A percentile compares a stretch with the other conserved stretches of the same genome.
Evolutionary conservation across 2,888 invertebrate genomes (phyloP).

Genomic region (Erannis defoliaria): DNA sequence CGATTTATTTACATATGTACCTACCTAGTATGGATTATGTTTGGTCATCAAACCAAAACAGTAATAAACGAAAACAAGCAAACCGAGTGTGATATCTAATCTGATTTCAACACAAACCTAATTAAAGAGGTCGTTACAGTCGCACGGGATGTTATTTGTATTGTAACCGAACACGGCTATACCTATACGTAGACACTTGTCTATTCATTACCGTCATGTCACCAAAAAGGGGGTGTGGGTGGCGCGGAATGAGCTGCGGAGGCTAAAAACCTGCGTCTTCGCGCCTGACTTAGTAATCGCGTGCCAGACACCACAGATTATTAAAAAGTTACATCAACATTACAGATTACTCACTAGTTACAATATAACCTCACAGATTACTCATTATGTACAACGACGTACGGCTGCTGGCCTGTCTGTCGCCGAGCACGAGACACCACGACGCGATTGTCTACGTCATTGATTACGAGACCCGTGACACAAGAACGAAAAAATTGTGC

Average conservation of each 20-base stretch:
- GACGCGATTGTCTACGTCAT: conserved; percentile 49
- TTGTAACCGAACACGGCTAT: conserved; percentile 30
- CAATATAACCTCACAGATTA: conserved; percentile 7
- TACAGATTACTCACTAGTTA: conserved; percentile 11
- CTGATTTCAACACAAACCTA: conserved; percentile 29
- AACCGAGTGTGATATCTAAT: conserved; percentile 21
- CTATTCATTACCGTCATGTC: conserved; percentile 36
- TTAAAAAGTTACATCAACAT: conserved; percentile 1
- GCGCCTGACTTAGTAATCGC: conserved; percentile 54
- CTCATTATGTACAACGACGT: conserved; percentile 12
- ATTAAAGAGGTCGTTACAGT: conserved; percentile 30
- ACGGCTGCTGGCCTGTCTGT: conserved; percentile 41
- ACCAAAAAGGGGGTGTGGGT: conserved; percentile 41
- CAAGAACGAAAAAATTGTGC: conserved; percentile 44
- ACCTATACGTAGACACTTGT: conserved; percentile 17
- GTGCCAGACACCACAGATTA: conserved; percentile 43
- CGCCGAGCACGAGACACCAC: conserved; percentile 48
- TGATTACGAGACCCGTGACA: conserved; percentile 43
- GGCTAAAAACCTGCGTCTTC: conserved; percentile 45
- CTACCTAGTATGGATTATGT: conserved; percentile 2
- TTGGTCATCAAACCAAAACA: conserved; percentile 2
- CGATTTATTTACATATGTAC: no score
- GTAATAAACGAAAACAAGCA: conserved; percentile 7
- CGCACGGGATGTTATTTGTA: conserved; percentile 28
- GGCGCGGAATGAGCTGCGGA: conserved; percentile 41